These are phyloP conservation scores for Hylyphantes graminicola DNA, from an alignment of 1,140 invertebrate species.

Conservation along the genomic window DNA sequence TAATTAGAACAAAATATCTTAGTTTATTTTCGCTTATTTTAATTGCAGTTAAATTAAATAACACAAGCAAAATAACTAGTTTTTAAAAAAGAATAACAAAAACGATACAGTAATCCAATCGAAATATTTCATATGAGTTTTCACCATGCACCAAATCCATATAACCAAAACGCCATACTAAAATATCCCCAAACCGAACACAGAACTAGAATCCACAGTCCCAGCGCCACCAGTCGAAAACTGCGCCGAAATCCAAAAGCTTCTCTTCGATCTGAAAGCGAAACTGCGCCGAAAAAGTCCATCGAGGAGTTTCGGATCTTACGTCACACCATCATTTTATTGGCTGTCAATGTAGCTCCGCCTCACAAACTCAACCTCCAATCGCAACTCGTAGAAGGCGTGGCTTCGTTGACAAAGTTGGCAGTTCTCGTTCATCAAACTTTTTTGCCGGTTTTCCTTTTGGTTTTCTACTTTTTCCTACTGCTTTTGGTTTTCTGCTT, in stretches of 20 bases:
- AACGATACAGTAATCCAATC: too few relatives aligned
- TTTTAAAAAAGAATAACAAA: too few relatives aligned
- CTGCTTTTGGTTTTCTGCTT: conserved; percentile 19
- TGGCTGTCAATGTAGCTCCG: conserved; percentile 49
- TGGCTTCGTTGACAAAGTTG: conserved; percentile 42
- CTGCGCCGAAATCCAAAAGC: not conserved
- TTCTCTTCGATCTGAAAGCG: not conserved
- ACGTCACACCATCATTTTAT: conserved; percentile 52
- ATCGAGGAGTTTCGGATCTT: conserved; percentile 22
- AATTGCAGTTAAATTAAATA: too few relatives aligned
- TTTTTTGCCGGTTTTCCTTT: not conserved
- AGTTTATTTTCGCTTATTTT: too few relatives aligned
- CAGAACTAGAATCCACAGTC: not conserved
- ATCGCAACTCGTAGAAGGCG: conserved; percentile 6
- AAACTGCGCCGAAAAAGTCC: conserved; percentile 2
- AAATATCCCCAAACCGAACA: not conserved
- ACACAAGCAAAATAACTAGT: too few relatives aligned
- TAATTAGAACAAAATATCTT: too few relatives aligned
- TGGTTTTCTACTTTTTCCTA: conserved; percentile 4
- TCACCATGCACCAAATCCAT: too few relatives aligned
- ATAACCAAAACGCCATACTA: too few relatives aligned
- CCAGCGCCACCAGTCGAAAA: not conserved
- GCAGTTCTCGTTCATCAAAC: conserved; percentile 51
- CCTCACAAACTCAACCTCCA: conserved; percentile 10
- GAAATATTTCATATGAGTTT: too few relatives aligned